These are phyloP conservation scores for Myrmecobius fasciatus DNA, from an alignment of 2,113 vertebrate genomes.

Conservation along the genomic window DNA sequence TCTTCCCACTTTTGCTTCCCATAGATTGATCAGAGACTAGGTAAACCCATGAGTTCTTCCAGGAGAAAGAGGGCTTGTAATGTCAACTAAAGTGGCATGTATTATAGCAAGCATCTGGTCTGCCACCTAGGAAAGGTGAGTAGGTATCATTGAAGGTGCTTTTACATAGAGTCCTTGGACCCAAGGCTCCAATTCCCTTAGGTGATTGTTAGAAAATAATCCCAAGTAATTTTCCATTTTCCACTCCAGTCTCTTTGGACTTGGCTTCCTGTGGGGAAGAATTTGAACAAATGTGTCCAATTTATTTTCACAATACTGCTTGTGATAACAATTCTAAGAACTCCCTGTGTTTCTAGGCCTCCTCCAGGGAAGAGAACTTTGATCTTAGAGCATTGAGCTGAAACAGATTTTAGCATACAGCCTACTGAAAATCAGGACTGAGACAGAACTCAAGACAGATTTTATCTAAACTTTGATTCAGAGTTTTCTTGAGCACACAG, in stretches of 20 bases:
- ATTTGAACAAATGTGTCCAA: background rate
- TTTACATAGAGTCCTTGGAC: background rate
- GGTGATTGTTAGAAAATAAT: background rate
- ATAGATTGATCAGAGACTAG: background rate
- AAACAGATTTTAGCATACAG: background rate
- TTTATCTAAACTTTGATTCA: background rate
- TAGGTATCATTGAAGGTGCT: background rate
- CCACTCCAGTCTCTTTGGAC: background rate
- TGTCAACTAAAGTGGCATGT: background rate
- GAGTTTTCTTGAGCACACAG: background rate
- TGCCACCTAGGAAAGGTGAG: background rate
- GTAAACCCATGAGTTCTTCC: background rate
- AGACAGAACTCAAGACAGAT: background rate
- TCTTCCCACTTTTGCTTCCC: background rate
- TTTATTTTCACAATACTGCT: background rate
- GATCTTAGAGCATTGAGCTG: background rate
- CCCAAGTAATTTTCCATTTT: background rate
- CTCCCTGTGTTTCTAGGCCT: background rate
- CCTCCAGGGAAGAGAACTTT: background rate
- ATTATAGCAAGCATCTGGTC: background rate
- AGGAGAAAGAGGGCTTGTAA: background rate
- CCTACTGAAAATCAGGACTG: background rate
- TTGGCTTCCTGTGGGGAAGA: background rate
- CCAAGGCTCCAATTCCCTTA: background rate
- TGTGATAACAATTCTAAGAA: background rate